Conservation (phyloP, 2,113 vertebrate genomes). For the Strigops habroptila region DNA sequence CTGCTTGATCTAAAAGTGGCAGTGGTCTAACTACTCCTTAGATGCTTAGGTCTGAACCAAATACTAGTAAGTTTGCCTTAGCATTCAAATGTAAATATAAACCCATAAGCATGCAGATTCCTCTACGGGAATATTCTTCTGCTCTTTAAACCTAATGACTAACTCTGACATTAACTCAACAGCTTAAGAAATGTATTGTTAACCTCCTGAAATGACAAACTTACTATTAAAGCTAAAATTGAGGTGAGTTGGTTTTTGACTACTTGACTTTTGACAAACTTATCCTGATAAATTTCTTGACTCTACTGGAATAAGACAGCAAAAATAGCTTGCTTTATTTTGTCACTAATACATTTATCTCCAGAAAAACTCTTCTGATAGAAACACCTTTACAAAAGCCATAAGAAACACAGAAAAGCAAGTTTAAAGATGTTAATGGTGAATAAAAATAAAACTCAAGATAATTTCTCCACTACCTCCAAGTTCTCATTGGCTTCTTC, state of each 20-base stretch:
- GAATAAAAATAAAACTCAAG: conserved; percentile 17
- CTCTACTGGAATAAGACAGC: not conserved
- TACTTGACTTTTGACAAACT: not conserved
- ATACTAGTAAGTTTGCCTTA: not conserved
- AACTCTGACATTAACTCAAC: not conserved
- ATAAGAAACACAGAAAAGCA: not conserved
- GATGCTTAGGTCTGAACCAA: not conserved
- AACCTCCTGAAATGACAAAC: conserved; percentile 28
- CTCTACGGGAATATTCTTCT: not conserved
- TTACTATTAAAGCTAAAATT: conserved; percentile 13
- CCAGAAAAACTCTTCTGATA: not conserved
- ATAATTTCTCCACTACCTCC: not conserved
- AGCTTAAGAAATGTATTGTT: conserved; percentile 16
- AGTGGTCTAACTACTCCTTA: not conserved
- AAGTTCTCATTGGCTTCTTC: not conserved
- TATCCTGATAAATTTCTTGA: not conserved
- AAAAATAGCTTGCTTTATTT: not conserved
- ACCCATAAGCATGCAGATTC: not conserved
- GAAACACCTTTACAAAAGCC: not conserved
- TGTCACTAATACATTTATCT: not conserved
- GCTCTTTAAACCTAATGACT: not conserved
- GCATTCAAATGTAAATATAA: not conserved
- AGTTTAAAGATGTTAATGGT: not conserved
- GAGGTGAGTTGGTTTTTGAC: not conserved
- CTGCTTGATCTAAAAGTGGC: not conserved